Evolutionary conservation across 1,140 invertebrate species (phyloP), one percentile per base, ranked within the genome.

Genomic region (Meloidogyne exigua): DNA sequence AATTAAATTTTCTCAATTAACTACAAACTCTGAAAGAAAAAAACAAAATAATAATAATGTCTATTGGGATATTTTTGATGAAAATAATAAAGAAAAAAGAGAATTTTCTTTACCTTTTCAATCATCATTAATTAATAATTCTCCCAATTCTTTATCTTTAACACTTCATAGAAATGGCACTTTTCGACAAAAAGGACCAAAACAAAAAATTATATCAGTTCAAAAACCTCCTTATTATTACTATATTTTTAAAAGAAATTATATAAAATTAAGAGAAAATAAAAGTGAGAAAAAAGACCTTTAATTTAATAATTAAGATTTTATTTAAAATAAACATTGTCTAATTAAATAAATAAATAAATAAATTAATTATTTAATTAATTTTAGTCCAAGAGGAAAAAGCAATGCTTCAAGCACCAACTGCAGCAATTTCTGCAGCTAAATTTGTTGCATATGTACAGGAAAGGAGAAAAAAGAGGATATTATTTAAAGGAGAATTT

Each of bases 331-430:
- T 15, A 57, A 57, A 57, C 5, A 57, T 57, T 57, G 49, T n/a
- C 49, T 57, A 57, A n/a, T n/a, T n/a, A n/a, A n/a, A n/a, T 9
- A 57, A 57, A n/a, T 15, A n/a, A n/a, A 57, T 57, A n/a, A 21
- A 15, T 68, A 44, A 25, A 39, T 9, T n/a, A 57, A 57, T 0
- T 49, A n/a, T n/a, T 49, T 18, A 57, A 15, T 66, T 62, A 44
- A 25, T 82, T 86, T 77, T 77, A 87, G 85, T 87, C 28, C 85
- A 87, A 87, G 85, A 87, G 68, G 86, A 88, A 70, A 88, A 87
- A 71, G 85, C 85, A 25, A 87, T 88, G 86, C 80, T 81, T 57
- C 76, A 80, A 42, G 85, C 82, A 13, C 85, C 85, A 4, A 79
- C 85, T n/a, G 78, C 80, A 39, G 85, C 85, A 2, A 82, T 87